These are phyloP conservation scores for Enoplosus armatus DNA, from an alignment of 2,797 vertebrate species.

Conservation along the genomic window DNA sequence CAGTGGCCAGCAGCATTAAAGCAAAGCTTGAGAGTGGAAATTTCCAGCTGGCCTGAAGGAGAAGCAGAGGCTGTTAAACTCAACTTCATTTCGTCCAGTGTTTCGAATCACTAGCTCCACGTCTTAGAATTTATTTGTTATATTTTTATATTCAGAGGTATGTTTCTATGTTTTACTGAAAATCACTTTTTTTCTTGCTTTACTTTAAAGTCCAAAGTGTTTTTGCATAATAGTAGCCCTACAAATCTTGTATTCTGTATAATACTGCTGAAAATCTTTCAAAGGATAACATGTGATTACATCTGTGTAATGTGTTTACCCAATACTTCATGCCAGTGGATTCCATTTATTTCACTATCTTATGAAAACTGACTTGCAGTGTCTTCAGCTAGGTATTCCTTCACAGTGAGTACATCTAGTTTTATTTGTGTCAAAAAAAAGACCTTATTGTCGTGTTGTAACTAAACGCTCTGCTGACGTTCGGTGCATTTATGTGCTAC, in stretches of 20 bases:
- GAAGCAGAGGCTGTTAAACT: slow-evolving; percentile 11
- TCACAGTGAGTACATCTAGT: no score
- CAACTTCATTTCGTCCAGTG: not conserved
- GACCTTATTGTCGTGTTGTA: no score
- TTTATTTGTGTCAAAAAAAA: no score
- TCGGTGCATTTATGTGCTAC: no score
- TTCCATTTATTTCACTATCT: not conserved
- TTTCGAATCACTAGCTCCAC: not conserved
- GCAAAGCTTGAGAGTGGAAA: slow-evolving; percentile 36
- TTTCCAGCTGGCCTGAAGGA: slow-evolving; percentile 42
- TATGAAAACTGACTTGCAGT: not conserved
- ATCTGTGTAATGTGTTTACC: not conserved
- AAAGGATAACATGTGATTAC: not conserved
- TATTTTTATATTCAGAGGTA: slow-evolving; percentile 1
- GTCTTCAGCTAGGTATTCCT: not conserved
- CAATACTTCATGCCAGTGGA: not conserved
- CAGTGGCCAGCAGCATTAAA: slow-evolving; percentile 15
- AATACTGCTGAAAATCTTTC: not conserved
- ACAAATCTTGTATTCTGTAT: not conserved
- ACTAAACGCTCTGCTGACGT: no score
- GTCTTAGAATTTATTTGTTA: not conserved
- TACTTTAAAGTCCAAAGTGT: not conserved
- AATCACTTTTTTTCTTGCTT: not conserved
- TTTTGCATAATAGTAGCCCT: not conserved
- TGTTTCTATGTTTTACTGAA: not conserved